Evolutionary conservation across 2,888 invertebrate species (phyloP).

Genomic region (Rotaria sp.): DNA sequence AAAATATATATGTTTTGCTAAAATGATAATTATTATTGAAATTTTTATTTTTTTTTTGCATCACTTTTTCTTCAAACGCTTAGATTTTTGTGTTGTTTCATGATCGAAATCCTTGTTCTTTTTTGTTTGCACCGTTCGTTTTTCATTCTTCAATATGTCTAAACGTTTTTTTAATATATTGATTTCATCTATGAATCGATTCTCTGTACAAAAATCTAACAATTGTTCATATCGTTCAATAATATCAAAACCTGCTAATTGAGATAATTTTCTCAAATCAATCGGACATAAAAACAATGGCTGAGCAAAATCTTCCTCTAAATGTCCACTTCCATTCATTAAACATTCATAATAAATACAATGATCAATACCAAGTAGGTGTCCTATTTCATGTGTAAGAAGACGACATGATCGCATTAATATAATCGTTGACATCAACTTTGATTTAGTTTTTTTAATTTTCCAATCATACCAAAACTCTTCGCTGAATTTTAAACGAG

Average conservation of each 20-base stretch:
- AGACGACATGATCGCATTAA: slow-evolving; percentile 49
- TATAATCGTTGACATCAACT: slow-evolving; percentile 30
- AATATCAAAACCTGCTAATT: slow-evolving; percentile 47
- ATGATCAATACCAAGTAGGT: slow-evolving; percentile 50
- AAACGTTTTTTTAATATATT: neutral
- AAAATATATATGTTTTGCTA: neutral
- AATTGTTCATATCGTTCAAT: slow-evolving; percentile 45
- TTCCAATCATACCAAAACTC: slow-evolving; percentile 48
- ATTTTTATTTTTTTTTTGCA: too few species aligned
- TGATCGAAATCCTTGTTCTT: neutral
- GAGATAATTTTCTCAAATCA: slow-evolving; percentile 49
- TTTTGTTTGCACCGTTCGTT: neutral
- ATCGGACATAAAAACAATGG: slow-evolving; percentile 52
- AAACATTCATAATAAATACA: slow-evolving; percentile 50
- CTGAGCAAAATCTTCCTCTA: slow-evolving; percentile 51
- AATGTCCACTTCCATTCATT: slow-evolving; percentile 53
- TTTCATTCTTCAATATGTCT: neutral
- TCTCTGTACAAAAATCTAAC: slow-evolving; percentile 45
- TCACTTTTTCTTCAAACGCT: neutral
- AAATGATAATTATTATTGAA: neutral
- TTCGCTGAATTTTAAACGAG: slow-evolving; percentile 47
- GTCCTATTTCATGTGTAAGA: slow-evolving; percentile 50
- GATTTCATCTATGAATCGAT: slow-evolving; percentile 44
- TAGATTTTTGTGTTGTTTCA: neutral
- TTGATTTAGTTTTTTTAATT: neutral